Evolutionary conservation across 1,140 invertebrate genomes (phyloP).

Genomic region (Vollenhovia emeryi): DNA sequence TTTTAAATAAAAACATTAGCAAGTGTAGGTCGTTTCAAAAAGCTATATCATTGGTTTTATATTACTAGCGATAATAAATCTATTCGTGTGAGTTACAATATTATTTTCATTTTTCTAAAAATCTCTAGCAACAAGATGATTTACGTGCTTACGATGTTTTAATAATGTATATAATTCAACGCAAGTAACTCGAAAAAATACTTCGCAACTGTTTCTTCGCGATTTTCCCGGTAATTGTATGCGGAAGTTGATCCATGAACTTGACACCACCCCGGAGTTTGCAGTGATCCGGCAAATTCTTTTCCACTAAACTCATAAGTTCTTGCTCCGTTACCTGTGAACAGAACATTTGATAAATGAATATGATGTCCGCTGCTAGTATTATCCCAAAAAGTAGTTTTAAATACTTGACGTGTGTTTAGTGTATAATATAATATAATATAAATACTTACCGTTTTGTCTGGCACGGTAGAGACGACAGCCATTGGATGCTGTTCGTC

Average conservation of each 20-base stretch:
- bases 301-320: conserved; percentile 13
- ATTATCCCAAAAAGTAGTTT: background rate
- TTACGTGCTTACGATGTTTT: background rate
- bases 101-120: background rate
- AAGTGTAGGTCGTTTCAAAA: too few species aligned
- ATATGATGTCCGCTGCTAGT: background rate
- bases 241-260: conserved; percentile 1
- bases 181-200: background rate
- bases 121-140: background rate
- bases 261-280: conserved; percentile 12
- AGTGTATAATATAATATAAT: background rate
- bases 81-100: too few species aligned
- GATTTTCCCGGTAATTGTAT: conserved; percentile 17
- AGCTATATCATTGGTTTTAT: too few species aligned
- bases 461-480: conserved; percentile 82
- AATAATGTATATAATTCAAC: background rate
- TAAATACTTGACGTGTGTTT: background rate
- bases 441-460: conserved; percentile 66
- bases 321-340: conserved; percentile 34
- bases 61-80: too few species aligned
- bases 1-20: too few species aligned
- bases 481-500: conserved; percentile 88
- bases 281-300: conserved; percentile 28
- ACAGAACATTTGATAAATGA: background rate
- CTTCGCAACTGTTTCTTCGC: background rate